Evolutionary conservation across 1,140 invertebrate species (phyloP).

Genomic region (Eriocheir sinensis): DNA sequence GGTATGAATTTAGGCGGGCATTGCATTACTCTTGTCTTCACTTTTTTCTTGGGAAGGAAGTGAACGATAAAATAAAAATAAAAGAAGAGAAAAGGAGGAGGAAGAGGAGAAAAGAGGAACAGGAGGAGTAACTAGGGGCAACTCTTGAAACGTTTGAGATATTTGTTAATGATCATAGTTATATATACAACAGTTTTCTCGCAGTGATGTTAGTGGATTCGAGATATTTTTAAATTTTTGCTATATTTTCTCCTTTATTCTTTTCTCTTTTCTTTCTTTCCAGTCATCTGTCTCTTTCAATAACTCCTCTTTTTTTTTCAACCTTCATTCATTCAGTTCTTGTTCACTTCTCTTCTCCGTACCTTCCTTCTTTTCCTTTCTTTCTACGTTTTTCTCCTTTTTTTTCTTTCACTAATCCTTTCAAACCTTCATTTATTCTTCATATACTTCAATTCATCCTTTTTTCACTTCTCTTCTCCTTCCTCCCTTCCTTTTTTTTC

Average conservation of each 20-base stretch:
- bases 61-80: not conserved
- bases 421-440: not conserved
- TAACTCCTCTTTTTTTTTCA: no score
- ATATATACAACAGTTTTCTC: not conserved
- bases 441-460: no score
- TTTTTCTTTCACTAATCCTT: not conserved
- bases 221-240: not conserved
- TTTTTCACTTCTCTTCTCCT: no score
- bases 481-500: not conserved
- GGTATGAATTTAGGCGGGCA: no score
- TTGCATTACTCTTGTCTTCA: no score
- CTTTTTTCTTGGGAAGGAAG: no score
- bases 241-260: no score
- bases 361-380: not conserved
- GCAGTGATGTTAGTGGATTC: not conserved
- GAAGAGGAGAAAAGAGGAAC: not conserved
- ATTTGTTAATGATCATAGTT: not conserved
- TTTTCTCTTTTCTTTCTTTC: no score
- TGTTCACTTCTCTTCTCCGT: not conserved
- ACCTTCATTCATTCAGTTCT: not conserved
- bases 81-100: not conserved
- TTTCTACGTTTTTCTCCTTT: not conserved
- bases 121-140: not conserved
- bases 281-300: no score
- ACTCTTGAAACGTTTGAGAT: not conserved